A percentile compares a stretch with the other conserved stretches of the same genome.
Conservation (phyloP, 2,113 vertebrate genomes). For the Calyptomena viridis region DNA sequence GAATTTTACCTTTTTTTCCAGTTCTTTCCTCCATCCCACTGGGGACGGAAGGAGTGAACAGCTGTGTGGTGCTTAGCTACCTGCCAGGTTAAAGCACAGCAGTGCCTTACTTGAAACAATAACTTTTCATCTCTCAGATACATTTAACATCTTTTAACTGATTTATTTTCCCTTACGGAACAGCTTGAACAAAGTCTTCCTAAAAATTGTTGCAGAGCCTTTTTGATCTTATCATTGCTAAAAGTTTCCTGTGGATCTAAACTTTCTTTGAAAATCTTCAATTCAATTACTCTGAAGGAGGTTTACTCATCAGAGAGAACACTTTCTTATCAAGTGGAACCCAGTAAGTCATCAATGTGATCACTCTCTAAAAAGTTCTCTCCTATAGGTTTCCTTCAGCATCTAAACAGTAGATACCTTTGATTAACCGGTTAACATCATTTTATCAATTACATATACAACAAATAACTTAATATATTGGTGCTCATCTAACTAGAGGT, state of each 20-base stretch:
- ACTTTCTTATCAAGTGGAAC: not conserved
- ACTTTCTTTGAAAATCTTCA: not conserved
- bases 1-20: not conserved
- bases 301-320: not conserved
- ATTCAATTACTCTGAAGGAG: not conserved
- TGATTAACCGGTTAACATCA: not conserved
- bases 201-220: not conserved
- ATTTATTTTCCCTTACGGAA: not conserved
- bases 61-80: not conserved
- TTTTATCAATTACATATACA: not conserved
- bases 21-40: not conserved
- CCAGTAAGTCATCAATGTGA: not conserved
- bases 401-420: not conserved
- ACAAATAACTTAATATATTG: not conserved
- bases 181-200: not conserved
- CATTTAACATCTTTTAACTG: not conserved
- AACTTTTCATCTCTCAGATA: not conserved
- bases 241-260: not conserved
- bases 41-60: not conserved
- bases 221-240: not conserved
- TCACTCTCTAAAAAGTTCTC: not conserved
- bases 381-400: not conserved
- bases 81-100: not conserved
- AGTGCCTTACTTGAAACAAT: not conserved
- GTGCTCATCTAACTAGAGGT: not conserved